Percentiles rank a stretch among this genome's conserved stretches.
Evolutionary conservation across 2,113 vertebrate species (phyloP).

Genomic region (Hydropotes inermis): DNA sequence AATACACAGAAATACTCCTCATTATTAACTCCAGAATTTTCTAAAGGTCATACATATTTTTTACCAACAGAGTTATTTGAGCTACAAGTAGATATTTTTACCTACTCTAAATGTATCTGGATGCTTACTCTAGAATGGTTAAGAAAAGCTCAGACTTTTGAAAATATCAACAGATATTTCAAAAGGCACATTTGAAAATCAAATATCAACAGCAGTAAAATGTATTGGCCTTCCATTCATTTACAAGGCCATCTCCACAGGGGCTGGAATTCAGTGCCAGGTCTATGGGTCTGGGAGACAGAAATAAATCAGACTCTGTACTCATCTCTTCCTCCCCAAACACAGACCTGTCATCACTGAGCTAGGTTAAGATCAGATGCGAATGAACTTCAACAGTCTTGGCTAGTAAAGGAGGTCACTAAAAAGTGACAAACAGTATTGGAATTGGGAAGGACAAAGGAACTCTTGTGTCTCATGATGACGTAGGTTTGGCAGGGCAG

Average conservation of each 20-base stretch:
- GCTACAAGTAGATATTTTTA: not conserved
- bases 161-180: not conserved
- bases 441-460: not conserved
- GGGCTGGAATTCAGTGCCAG: not conserved
- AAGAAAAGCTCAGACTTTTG: not conserved
- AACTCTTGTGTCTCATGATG: not conserved
- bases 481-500: not conserved
- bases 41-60: not conserved
- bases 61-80: not conserved
- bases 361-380: not conserved
- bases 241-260: not conserved
- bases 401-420: not conserved
- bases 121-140: not conserved
- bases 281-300: not conserved
- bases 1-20: not conserved
- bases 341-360: not conserved
- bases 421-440: not conserved
- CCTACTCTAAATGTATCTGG: not conserved
- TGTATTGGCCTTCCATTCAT: not conserved
- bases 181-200: not conserved
- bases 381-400: not conserved
- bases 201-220: not conserved
- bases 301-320: not conserved
- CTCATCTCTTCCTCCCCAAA: not conserved
- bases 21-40: not conserved